Evolutionary conservation across 2,797 vertebrate species (phyloP).

Genomic region (Lagorchestes hirsutus): DNA sequence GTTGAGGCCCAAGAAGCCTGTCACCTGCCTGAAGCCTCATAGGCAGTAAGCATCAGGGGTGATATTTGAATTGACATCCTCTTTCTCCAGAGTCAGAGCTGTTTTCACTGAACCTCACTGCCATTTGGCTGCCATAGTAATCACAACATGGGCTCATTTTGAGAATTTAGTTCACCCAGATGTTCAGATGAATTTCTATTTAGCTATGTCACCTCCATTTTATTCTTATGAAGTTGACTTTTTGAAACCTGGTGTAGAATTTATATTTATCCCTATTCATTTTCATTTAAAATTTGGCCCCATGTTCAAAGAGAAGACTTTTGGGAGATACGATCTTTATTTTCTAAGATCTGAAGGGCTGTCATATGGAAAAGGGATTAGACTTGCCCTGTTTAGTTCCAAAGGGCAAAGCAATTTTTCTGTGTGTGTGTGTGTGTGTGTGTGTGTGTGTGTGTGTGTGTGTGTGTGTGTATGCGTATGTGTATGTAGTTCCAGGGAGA

Average conservation of each 20-base stretch:
- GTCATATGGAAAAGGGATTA: neutral
- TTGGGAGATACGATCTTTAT: neutral
- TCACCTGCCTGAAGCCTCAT: neutral
- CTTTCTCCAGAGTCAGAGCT: neutral
- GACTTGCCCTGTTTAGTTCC: neutral
- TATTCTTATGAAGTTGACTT: neutral
- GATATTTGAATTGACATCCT: neutral
- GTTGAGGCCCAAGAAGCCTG: neutral
- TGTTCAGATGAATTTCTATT: neutral
- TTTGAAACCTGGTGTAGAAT: neutral
- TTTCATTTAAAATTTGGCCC: neutral
- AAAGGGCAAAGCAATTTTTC: neutral
- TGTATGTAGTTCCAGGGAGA: neutral
- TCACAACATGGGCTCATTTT: neutral
- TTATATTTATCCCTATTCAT: neutral
- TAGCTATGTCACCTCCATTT: neutral
- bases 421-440: neutral
- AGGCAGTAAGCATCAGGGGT: neutral
- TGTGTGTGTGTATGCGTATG: neutral
- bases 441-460: constrained; percentile 5
- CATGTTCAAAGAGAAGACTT: neutral
- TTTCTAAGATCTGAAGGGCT: neutral
- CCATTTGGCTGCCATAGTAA: neutral
- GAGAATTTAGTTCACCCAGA: neutral
- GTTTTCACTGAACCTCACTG: neutral